Evolutionary conservation across 1,140 invertebrate species (phyloP), one percentile per base, ranked within the genome.

Genomic region (Ostrea denselamellosa): DNA sequence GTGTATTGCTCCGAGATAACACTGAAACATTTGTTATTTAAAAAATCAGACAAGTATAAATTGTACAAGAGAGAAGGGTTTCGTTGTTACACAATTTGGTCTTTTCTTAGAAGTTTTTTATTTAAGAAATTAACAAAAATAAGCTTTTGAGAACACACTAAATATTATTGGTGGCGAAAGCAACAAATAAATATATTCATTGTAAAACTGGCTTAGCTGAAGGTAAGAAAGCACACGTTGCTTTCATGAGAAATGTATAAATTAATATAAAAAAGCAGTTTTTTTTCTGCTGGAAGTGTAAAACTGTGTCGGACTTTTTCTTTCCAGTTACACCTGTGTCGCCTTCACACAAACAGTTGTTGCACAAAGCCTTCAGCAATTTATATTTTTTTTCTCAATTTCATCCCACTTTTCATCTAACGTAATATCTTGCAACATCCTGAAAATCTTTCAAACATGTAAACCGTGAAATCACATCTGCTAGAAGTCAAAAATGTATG

Each of bases 401-500:
- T 34, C 56, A 44, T 44, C 9, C 58, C 58, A 77, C 28, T 77
- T 28, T 34, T 28, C 68, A 25, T 77, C 25, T 77, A 62, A n/a
- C 58, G 9, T 22, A 9, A 22, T 77, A 77, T 77, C 28, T 71
- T 77, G 68, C 12, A 77, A 77, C 25, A 77, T 77, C 25, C 14
- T 77, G 68, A 77, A 77, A 77, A 77, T 77, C 68, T 77, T 77
- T 77, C 68, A 77, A 77, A 77, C 68, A 62, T 62, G 14, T 77
- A 77, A 14, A 34, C 34, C 25, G 22, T 77, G 28, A 77, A 34
- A 28, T 77, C 9, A 25, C 9, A 77, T 77, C 68, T 77, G 68
- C 68, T 77, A 28, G 28, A 77, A 28, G 28, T 77, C 28, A 77
- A 77, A 71, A 77, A 77, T 77, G 56, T 62, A 77, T 77, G 25